A percentile compares a stretch with the other conserved stretches of the same genome.
These are phyloP conservation scores for Atractosteus spatula DNA, from an alignment of 2,113 vertebrate genomes.

Conservation along the genomic window DNA sequence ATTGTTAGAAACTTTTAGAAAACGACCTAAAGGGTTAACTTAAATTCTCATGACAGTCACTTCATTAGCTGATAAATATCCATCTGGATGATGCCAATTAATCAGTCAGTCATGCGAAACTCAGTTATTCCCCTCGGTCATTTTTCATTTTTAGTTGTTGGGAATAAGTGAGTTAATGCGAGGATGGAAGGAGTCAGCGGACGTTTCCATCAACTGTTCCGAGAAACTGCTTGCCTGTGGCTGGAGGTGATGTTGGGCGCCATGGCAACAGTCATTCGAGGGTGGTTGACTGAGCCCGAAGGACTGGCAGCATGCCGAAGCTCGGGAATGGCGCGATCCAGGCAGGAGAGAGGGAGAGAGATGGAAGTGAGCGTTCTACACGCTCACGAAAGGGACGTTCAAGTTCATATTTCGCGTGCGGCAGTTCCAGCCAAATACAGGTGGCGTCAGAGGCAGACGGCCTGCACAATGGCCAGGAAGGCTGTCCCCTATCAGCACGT, in stretches of 20 bases:
- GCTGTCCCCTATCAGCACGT: neutral
- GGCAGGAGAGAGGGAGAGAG: conserved; percentile 7
- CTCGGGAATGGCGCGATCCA: conserved; percentile 3
- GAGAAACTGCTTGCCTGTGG: neutral
- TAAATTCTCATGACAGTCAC: no score
- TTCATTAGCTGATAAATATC: conserved; percentile 13
- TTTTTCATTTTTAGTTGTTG: conserved; percentile 13
- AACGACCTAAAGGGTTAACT: no score
- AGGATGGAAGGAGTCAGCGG: conserved; percentile 30
- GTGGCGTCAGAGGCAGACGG: neutral
- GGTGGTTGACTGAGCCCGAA: conserved; percentile 31
- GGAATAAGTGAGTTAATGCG: conserved; percentile 26
- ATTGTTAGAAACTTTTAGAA: no score
- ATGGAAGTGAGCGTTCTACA: neutral
- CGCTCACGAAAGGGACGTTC: neutral
- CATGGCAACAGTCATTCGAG: conserved; percentile 31
- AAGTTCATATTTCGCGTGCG: neutral
- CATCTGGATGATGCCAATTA: conserved; percentile 20
- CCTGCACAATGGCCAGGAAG: neutral
- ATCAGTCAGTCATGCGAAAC: conserved; percentile 24
- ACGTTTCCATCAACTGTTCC: conserved; percentile 20
- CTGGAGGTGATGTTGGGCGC: conserved; percentile 15
- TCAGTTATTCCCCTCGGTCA: neutral
- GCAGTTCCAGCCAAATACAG: neutral
- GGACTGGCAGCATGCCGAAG: neutral